These are phyloP conservation scores for Subacronicta megacephala DNA, from an alignment of 2,888 invertebrate species.

Conservation along the genomic window DNA sequence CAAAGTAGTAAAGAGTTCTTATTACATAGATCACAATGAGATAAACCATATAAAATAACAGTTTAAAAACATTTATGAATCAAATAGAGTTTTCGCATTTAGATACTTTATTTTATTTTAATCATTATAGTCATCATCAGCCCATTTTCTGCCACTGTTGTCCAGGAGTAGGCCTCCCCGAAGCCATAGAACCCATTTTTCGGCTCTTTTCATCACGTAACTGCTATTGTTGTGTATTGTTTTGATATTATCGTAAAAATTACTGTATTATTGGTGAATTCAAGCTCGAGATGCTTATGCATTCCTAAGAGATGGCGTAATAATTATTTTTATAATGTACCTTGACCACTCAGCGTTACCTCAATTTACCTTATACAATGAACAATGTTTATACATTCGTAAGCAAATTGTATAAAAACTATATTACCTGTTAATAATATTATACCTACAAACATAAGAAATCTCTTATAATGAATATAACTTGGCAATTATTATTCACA, in stretches of 20 bases:
- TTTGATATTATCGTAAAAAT: too few relatives aligned
- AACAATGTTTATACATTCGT: slow-evolving; percentile 13
- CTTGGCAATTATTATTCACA: slow-evolving; percentile 25
- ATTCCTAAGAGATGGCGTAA: slow-evolving; percentile 11
- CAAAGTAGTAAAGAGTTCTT: background rate
- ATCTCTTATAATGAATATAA: slow-evolving; percentile 16
- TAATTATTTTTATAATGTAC: slow-evolving; percentile 25
- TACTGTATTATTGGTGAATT: background rate
- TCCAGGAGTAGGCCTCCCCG: too few relatives aligned
- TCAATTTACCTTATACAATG: slow-evolving; percentile 18
- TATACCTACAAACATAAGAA: slow-evolving; percentile 9
- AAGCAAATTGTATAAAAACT: slow-evolving; percentile 17
- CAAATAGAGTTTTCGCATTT: too few relatives aligned
- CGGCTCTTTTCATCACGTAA: too few relatives aligned
- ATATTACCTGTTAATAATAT: slow-evolving; percentile 6
- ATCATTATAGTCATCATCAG: too few relatives aligned
- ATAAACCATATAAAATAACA: too few relatives aligned
- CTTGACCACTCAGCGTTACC: slow-evolving; percentile 26
- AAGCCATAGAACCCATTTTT: too few relatives aligned
- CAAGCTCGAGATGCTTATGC: slow-evolving; percentile 10
- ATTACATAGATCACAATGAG: too few relatives aligned
- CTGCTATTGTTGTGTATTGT: too few relatives aligned
- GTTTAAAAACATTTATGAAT: too few relatives aligned
- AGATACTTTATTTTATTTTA: too few relatives aligned
- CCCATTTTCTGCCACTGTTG: too few relatives aligned